These are phyloP conservation scores for Lucinisca nassula DNA, from an alignment of 2,888 invertebrate species.

Conservation along the genomic window DNA sequence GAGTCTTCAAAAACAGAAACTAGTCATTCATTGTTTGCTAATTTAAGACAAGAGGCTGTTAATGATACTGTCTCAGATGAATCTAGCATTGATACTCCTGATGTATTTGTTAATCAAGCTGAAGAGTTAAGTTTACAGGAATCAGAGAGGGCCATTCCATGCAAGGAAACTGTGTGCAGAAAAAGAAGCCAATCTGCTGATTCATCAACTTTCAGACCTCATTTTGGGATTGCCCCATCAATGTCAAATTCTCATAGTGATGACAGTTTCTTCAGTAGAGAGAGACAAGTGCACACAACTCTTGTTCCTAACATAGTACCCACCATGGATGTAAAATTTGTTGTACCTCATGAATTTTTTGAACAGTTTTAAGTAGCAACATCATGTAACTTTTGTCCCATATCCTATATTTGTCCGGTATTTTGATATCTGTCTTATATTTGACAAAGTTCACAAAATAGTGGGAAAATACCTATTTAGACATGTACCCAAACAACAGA, in stretches of 20 bases:
- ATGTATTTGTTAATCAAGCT: background rate
- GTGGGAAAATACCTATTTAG: too few species aligned
- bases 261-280: slow-evolving; percentile 13
- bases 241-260: background rate
- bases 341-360: slow-evolving; percentile 26
- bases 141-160: background rate
- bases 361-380: slow-evolving; percentile 29
- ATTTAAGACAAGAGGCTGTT: background rate
- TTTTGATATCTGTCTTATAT: too few species aligned
- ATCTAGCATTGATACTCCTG: background rate
- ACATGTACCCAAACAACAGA: too few species aligned
- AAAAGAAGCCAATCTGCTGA: slow-evolving; percentile 6
- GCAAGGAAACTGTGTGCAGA: background rate
- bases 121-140: background rate
- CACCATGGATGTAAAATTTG: slow-evolving; percentile 33
- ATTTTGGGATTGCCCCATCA: background rate
- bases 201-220: slow-evolving; percentile 9
- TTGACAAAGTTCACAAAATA: too few species aligned
- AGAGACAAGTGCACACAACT: background rate
- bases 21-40: background rate
- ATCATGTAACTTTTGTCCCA: too few species aligned
- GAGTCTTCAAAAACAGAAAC: background rate
- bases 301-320: slow-evolving; percentile 11
- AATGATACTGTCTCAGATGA: too few species aligned
- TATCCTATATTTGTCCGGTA: too few species aligned